A percentile compares a stretch with the other conserved stretches of the same genome.
phyloP scores from a whole-genome alignment of 1,140 invertebrate genomes.

The Euschistus heros region DNA sequence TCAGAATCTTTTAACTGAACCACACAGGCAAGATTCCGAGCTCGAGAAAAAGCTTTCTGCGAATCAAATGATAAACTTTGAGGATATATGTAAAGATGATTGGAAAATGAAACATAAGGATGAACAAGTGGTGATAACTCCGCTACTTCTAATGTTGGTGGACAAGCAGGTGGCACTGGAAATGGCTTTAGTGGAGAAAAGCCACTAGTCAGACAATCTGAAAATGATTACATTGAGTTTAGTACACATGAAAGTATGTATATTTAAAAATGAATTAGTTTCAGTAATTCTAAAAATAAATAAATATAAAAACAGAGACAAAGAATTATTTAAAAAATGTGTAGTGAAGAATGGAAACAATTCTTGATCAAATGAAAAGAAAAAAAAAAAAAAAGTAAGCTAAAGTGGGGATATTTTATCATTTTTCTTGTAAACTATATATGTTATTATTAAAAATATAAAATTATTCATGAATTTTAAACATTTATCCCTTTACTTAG shows the following conservation, averaged over 20 bases:
- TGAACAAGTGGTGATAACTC: slow-evolving; percentile 67
- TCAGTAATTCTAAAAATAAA: slow-evolving; percentile 15
- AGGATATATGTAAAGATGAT: slow-evolving; percentile 87
- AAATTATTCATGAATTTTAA: too few relatives aligned
- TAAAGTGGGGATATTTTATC: too few relatives aligned
- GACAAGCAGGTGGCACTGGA: slow-evolving; percentile 56
- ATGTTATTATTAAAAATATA: too few relatives aligned
- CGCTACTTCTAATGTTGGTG: slow-evolving; percentile 67
- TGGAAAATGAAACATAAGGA: slow-evolving; percentile 69
- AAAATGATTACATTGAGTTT: slow-evolving; percentile 29
- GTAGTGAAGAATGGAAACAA: too few relatives aligned
- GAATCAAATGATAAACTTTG: slow-evolving; percentile 74
- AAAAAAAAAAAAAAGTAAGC: too few relatives aligned
- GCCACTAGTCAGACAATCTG: slow-evolving; percentile 69
- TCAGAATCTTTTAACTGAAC: slow-evolving; percentile 76
- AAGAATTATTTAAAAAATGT: not conserved
- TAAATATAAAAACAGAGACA: not conserved
- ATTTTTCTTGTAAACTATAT: too few relatives aligned
- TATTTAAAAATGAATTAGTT: too few relatives aligned
- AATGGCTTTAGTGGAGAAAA: slow-evolving; percentile 71
- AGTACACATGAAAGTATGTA: too few relatives aligned
- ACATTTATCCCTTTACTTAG: too few relatives aligned
- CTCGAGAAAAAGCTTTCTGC: slow-evolving; percentile 79
- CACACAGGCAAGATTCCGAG: slow-evolving; percentile 81
- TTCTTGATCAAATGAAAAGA: too few relatives aligned